Evolutionary conservation across 92 coral and sea anemone species (phyloP), one percentile per base, ranked within the genome.

Genomic region (Porites rus): DNA sequence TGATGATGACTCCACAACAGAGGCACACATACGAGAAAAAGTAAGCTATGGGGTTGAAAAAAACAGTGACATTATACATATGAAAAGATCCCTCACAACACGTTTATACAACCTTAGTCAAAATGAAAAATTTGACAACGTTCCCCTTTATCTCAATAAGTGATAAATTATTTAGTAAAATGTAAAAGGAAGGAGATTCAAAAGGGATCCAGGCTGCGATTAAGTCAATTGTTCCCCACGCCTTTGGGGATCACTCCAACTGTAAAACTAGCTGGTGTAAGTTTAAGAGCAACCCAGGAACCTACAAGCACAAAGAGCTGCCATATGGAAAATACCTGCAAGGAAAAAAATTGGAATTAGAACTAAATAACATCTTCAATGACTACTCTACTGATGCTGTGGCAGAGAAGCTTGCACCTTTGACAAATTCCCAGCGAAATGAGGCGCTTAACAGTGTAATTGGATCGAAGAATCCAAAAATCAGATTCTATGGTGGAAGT

Each of bases 1-100:
- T 88, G 96, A 88, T 88, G 92, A 93, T 51, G 92, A 93, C 76
- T 84, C 94, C 17, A 93, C 96, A 17, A 93, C 96, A 14, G 82
- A 82, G 22, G 87, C 89, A 8, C 83, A 88, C 65, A 81, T 90
- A 10, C 74, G 72, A 56, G 73, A 88, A 25, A 88, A 91, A 51
- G 94, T 93, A 10, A 63, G 81, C 5, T 91, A 91, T 50, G 72
- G 50, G 13, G 72, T 67, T 18, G 72, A 67, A 67, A 67, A 67
- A 12, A 20, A 5, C 7, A 67, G n/a, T 20, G 46, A 67, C 10
- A 67, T 20, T 20, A 28, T 67, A 18, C 59, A 72, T 52, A 75
- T 53, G 46, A 76, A 76, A 18, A 76, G 67, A 21, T 76, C 80
- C 80, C 20, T 76, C 18, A 76, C 80, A 51, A 75, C 80, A 75